Evolutionary conservation across 2,113 vertebrate genomes (phyloP).

Genomic region (Echinops telfairi): DNA sequence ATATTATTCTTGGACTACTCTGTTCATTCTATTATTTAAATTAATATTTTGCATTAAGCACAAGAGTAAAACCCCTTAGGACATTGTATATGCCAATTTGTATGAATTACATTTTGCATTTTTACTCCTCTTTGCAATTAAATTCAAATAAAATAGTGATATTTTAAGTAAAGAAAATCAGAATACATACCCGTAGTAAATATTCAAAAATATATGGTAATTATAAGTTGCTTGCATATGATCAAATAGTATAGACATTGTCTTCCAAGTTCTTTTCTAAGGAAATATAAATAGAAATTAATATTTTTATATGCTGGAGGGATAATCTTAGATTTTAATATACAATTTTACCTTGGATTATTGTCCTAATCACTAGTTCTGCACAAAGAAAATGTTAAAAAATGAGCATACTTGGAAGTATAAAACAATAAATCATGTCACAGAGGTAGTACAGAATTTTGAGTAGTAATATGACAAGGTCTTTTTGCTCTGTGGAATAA

Average conservation of each 20-base stretch:
- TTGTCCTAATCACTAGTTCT: neutral
- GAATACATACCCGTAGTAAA: too few relatives aligned
- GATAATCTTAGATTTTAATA: too few relatives aligned
- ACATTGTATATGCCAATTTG: neutral
- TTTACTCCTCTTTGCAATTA: neutral
- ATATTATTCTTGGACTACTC: neutral
- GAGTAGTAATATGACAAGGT: neutral
- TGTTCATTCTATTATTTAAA: neutral
- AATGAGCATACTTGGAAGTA: neutral
- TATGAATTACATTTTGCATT: neutral
- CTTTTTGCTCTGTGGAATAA: too few relatives aligned
- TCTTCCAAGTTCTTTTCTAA: neutral
- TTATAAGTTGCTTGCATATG: neutral
- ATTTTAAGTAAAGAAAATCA: neutral
- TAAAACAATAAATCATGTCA: neutral
- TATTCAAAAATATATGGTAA: neutral
- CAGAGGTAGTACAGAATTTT: neutral
- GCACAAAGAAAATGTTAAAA: neutral
- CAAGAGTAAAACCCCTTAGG: neutral
- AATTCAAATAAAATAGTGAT: neutral
- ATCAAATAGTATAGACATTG: neutral
- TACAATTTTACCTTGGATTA: neutral
- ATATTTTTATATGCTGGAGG: too few relatives aligned
- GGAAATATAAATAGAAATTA: neutral
- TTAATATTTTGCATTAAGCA: neutral